Evolutionary conservation across 2,797 vertebrate genomes (phyloP), one percentile per base, ranked within the genome.

Genomic region (Poecile montanus): DNA sequence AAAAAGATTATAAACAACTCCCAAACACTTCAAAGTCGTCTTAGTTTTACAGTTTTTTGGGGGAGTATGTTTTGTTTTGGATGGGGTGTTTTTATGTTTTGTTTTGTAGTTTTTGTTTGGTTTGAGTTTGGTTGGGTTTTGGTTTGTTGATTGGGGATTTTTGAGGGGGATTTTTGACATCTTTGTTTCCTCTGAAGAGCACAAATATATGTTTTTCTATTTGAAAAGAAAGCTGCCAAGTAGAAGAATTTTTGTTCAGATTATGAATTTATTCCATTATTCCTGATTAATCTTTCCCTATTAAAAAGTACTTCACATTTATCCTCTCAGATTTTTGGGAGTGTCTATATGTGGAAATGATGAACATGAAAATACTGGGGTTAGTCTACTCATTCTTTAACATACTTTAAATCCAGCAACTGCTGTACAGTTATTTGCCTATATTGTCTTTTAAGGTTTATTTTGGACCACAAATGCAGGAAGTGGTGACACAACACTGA

Each of bases 151-250:
- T 42, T 29, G 26, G 7, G 5, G 2, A 10, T 21, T 42, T 66
- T 30, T 1, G 1, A 5, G 4, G 4, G 1, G 13, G 2, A 25
- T 44, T 44, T 7, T 7, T 32, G 17, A n/a, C 6, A 8, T 16
- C n/a, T 63, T 26, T n/a, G 19, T 47, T n/a, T 50, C n/a, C 21
- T 6, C 9, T 57, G 11, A 58, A 48, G 2, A 58, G 4, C 0
- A 7, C 4, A 42, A 57, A 40, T 62, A 7, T 1, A 11, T 29
- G 10, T 11, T 40, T 70, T 91, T 50, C 11, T 50, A 7, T 44
- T 83, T 83, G 15, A 77, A 91, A 91, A 60, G 9, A 45, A 38
- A 6, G 3, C 2, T 36, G 2, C 32, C 22, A 42, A 42, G 4
- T 8, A 45, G 4, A 10, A 54, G 5, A 40, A 5, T 2, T 80